phyloP scores from a whole-genome alignment of 2,113 vertebrate genomes.

The Enhydra lutris region DNA sequence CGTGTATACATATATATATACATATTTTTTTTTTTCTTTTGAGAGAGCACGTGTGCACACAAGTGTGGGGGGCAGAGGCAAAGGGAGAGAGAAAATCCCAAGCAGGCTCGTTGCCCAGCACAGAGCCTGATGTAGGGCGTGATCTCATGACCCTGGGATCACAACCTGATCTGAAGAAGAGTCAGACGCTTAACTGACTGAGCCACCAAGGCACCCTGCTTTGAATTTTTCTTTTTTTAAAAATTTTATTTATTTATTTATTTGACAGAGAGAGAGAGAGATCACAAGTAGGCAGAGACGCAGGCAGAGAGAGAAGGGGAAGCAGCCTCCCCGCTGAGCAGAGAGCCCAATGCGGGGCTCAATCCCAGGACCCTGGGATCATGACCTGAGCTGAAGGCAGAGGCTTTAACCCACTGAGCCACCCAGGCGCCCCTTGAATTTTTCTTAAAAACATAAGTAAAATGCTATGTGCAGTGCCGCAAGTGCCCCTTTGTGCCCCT shows the following conservation, averaged over 20 bases:
- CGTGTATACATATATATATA: no score
- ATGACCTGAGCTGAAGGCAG: not conserved
- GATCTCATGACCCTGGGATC: not conserved
- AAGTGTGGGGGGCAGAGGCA: not conserved
- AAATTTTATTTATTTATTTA: not conserved
- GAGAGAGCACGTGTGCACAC: not conserved
- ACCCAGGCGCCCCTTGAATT: not conserved
- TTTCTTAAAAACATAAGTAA: not conserved
- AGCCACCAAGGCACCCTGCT: not conserved
- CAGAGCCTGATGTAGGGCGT: not conserved
- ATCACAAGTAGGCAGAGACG: no score
- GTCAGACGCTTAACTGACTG: not conserved
- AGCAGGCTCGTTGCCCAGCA: not conserved
- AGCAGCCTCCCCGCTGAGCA: not conserved
- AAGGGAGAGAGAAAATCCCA: not conserved
- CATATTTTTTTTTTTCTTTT: no score
- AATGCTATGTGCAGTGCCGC: not conserved
- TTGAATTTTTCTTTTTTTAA: not conserved
- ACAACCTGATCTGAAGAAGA: not conserved
- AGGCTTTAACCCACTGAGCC: not conserved
- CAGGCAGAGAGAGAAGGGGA: not conserved
- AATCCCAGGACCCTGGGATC: not conserved
- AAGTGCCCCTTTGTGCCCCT: not conserved
- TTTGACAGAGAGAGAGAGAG: no score
- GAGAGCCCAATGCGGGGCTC: not conserved